Evolutionary conservation across 2,888 invertebrate genomes (phyloP).

Genomic region (Drosophila demipolita): DNA sequence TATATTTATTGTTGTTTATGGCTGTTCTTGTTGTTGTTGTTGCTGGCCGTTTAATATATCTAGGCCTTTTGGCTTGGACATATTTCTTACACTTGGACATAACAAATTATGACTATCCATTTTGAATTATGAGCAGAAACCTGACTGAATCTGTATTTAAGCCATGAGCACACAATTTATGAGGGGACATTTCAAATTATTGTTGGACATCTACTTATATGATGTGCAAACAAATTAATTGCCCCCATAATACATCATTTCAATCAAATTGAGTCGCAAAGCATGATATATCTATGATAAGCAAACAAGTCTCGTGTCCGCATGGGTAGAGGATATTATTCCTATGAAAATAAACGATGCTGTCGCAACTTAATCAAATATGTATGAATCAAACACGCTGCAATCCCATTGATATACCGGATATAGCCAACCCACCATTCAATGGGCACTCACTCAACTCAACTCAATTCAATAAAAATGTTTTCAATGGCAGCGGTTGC

Average conservation of each 20-base stretch:
- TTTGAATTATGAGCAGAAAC: conserved; percentile 49
- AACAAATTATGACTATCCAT: conserved; percentile 73
- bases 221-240: conserved; percentile 29
- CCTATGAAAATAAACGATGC: conserved; percentile 27
- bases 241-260: conserved; percentile 19
- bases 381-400: conserved; percentile 36
- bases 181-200: conserved; percentile 1
- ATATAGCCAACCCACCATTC: neutral
- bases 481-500: neutral
- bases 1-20: conserved; percentile 31
- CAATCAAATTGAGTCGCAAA: conserved; percentile 20
- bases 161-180: conserved; percentile 43
- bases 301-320: conserved; percentile 18
- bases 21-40: conserved; percentile 27
- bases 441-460: neutral
- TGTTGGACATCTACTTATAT: conserved; percentile 1
- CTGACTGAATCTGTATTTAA: conserved; percentile 41
- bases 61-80: conserved; percentile 41
- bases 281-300: conserved; percentile 7
- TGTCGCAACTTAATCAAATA: conserved; percentile 31
- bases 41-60: conserved; percentile 60
- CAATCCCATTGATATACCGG: neutral
- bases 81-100: conserved; percentile 8
- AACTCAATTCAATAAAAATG: conserved; percentile 1
- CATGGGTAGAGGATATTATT: neutral